Conservation (phyloP, 1,140 invertebrate species). For the Saccostrea glomerata region DNA sequence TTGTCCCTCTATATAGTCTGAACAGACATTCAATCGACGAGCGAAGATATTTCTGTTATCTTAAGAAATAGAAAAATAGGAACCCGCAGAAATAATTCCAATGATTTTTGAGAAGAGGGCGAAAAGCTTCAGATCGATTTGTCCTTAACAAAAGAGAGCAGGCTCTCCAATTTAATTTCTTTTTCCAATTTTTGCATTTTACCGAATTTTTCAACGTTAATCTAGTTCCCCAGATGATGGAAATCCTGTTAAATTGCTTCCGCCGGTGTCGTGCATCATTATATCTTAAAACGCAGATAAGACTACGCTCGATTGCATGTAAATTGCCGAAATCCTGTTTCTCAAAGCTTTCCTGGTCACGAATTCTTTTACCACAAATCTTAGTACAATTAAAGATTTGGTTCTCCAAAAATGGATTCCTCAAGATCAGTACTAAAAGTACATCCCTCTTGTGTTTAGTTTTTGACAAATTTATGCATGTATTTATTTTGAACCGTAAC, state of each 20-base stretch:
- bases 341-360: background rate
- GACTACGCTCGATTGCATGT: conserved; percentile 6
- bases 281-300: conserved; percentile 3
- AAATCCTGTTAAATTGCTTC: conserved; percentile 11
- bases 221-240: background rate
- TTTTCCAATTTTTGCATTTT: background rate
- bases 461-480: no score
- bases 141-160: background rate
- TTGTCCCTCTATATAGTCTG: background rate
- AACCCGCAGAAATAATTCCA: conserved; percentile 12
- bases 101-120: background rate
- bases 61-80: conserved; percentile 31
- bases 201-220: background rate
- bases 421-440: background rate
- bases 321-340: conserved; percentile 25
- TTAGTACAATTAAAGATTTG: background rate
- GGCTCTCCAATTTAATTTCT: conserved; percentile 29
- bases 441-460: background rate
- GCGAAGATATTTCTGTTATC: conserved; percentile 23
- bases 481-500: no score
- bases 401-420: background rate
- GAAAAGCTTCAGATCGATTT: background rate
- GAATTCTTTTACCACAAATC: background rate
- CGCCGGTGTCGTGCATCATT: background rate
- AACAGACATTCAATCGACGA: conserved; percentile 14